phyloP scores from a whole-genome alignment of 1,140 invertebrate genomes.

The Achatina immaculata region DNA sequence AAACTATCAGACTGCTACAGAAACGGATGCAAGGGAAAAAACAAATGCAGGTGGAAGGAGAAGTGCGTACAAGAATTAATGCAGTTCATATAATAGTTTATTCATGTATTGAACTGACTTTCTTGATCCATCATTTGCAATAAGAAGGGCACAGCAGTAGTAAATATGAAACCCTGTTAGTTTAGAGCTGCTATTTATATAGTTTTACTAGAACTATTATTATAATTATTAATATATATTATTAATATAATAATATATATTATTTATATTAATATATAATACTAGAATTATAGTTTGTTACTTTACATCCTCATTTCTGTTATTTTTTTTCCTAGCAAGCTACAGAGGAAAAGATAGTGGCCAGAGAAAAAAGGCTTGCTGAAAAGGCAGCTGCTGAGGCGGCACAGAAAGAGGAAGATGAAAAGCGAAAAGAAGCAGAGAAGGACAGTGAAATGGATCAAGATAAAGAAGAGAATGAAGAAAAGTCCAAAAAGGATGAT shows the following conservation, averaged over 20 bases:
- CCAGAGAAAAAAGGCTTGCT: slow-evolving; percentile 12
- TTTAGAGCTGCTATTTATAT: no score
- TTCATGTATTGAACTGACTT: no score
- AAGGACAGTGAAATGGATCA: slow-evolving; percentile 1
- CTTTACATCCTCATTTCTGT: no score
- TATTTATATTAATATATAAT: neutral
- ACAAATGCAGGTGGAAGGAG: no score
- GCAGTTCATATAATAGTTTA: no score
- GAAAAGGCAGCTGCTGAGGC: slow-evolving; percentile 16
- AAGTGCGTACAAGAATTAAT: no score
- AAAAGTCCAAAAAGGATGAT: neutral
- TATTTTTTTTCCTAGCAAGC: neutral
- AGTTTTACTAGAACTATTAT: neutral
- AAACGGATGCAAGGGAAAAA: no score
- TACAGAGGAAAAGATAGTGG: slow-evolving; percentile 18
- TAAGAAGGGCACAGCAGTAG: no score
- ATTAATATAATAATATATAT: neutral
- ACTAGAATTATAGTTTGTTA: neutral
- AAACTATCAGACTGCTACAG: no score
- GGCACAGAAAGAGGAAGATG: neutral
- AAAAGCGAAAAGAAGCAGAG: neutral
- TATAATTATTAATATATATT: neutral
- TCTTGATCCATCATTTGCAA: no score
- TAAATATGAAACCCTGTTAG: no score
- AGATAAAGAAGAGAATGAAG: slow-evolving; percentile 1